Evolutionary conservation across 2,113 vertebrate species (phyloP).

Genomic region (Suricata suricatta): DNA sequence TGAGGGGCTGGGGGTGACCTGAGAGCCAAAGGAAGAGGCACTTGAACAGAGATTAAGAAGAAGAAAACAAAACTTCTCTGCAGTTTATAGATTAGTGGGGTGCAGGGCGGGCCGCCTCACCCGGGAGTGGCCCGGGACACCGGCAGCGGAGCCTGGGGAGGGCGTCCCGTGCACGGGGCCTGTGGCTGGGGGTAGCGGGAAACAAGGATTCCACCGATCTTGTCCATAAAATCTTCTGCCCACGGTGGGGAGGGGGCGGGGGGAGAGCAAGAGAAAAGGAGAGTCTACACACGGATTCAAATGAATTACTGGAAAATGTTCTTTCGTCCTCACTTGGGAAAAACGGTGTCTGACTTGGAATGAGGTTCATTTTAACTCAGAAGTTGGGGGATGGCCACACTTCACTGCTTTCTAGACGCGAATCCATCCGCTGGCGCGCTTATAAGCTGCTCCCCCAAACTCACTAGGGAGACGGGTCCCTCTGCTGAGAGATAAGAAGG

Average conservation of each 20-base stretch:
- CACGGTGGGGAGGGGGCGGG: rapidly evolving
- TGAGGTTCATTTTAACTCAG: rapidly evolving
- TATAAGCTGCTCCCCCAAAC: rapidly evolving
- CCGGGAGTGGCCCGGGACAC: not conserved
- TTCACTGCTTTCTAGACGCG: rapidly evolving
- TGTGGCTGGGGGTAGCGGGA: too few species aligned
- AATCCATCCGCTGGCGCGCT: rapidly evolving
- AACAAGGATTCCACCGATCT: not conserved
- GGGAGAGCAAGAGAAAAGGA: not conserved
- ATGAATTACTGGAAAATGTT: not conserved
- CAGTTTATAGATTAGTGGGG: rapidly evolving
- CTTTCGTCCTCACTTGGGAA: not conserved
- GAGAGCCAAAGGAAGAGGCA: not conserved
- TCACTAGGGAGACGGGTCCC: not conserved
- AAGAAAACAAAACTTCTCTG: not conserved
- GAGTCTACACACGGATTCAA: rapidly evolving
- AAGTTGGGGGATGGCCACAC: rapidly evolving
- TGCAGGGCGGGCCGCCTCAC: rapidly evolving
- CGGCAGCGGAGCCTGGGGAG: not conserved
- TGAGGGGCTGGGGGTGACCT: not conserved
- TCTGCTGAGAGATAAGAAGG: conserved; percentile 76
- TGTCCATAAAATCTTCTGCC: not conserved
- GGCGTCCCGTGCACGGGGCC: rapidly evolving
- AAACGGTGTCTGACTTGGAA: rapidly evolving
- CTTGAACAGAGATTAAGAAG: not conserved